Conservation (phyloP, 1,140 invertebrate species). For the Atta colombica region DNA sequence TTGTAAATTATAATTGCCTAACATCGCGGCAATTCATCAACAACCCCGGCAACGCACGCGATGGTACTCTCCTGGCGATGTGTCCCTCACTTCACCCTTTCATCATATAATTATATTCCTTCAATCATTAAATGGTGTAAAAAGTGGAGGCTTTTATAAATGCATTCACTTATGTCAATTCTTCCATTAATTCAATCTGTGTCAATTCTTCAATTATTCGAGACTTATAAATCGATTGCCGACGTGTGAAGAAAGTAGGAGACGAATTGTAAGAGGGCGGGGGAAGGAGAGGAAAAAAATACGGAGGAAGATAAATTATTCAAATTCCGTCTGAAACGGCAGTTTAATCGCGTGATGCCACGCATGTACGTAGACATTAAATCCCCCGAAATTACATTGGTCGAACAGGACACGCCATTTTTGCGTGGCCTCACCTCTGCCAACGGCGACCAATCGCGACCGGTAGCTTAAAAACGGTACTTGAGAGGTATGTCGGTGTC, state of each 20-base stretch:
- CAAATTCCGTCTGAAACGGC: slow-evolving; percentile 19
- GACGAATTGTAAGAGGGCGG: background rate
- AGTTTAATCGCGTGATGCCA: slow-evolving; percentile 45
- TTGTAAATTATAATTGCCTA: slow-evolving; percentile 44
- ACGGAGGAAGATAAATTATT: slow-evolving; percentile 44
- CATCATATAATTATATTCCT: slow-evolving; percentile 23
- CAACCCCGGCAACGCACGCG: slow-evolving; percentile 29
- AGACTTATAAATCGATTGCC: slow-evolving; percentile 15
- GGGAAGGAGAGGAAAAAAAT: background rate
- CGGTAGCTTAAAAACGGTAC: slow-evolving; percentile 50
- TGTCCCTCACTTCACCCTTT: background rate
- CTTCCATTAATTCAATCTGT: background rate
- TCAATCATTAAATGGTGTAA: background rate
- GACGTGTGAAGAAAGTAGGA: background rate
- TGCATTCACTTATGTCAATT: slow-evolving; percentile 27
- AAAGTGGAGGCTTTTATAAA: background rate
- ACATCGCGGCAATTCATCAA: slow-evolving; percentile 41
- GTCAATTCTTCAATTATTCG: background rate
- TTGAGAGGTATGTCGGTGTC: slow-evolving; percentile 19
- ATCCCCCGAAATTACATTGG: slow-evolving; percentile 50
- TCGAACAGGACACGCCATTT: slow-evolving; percentile 48
- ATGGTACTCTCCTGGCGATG: slow-evolving; percentile 25
- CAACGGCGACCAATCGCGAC: slow-evolving; percentile 4
- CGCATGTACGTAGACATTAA: slow-evolving; percentile 51
- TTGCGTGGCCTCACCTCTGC: slow-evolving; percentile 51